Evolutionary conservation across 2,888 invertebrate species (phyloP).

Genomic region (Amphipyra tragopoginis): DNA sequence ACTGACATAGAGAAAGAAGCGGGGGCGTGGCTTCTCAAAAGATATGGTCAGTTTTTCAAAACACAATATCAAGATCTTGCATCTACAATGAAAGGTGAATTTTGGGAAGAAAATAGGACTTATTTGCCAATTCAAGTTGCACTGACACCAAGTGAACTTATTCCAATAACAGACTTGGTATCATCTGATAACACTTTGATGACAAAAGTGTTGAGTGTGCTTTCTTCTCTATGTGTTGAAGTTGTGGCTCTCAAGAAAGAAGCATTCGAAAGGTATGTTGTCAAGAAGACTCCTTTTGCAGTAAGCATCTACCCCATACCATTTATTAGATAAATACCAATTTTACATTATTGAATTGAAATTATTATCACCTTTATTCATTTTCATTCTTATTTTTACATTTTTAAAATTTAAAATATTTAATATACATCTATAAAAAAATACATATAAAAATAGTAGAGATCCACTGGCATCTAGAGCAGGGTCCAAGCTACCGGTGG

Average conservation of each 20-base stretch:
- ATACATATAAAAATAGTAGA: no score
- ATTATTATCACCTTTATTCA: no score
- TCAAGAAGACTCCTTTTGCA: neutral
- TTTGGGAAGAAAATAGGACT: constrained; percentile 77
- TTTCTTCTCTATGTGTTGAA: constrained; percentile 95
- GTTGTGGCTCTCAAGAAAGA: constrained; percentile 92
- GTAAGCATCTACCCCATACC: no score
- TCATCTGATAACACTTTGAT: constrained; percentile 95
- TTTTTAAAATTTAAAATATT: no score
- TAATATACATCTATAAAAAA: no score
- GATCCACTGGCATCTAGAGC: no score
- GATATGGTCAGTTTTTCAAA: constrained; percentile 86
- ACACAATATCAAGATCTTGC: constrained; percentile 79
- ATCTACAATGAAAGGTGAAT: constrained; percentile 62
- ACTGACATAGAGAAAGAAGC: constrained; percentile 81
- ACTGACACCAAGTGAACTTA: constrained; percentile 90
- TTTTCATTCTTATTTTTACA: no score
- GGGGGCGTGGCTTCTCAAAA: constrained; percentile 78
- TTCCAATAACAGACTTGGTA: constrained; percentile 92
- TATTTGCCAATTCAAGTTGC: constrained; percentile 78
- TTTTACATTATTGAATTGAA: no score
- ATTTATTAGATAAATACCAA: no score
- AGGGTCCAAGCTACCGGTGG: no score
- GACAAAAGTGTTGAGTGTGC: constrained; percentile 94
- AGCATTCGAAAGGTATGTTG: constrained; percentile 89